These are phyloP conservation scores for Neogobius melanostomus DNA, from an alignment of 2,113 vertebrate species.

Conservation along the genomic window DNA sequence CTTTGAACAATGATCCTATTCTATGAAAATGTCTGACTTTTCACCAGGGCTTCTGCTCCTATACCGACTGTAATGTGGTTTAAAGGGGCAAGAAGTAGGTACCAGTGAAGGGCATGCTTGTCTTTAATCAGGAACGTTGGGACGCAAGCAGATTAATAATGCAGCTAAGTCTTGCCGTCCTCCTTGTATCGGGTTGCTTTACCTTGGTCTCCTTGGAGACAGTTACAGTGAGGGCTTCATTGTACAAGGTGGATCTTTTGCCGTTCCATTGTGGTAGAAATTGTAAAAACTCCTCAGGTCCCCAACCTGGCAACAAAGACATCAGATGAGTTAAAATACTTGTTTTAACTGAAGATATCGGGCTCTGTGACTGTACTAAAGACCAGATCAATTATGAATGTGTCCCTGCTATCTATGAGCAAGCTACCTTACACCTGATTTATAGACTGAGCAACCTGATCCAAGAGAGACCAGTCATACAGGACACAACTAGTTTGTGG, in stretches of 20 bases:
- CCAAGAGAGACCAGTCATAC: conserved; percentile 37
- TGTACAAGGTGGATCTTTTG: conserved; percentile 84
- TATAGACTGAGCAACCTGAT: conserved; percentile 73
- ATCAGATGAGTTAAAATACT: conserved; percentile 24
- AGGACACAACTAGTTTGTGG: conserved; percentile 18
- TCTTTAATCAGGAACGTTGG: conserved; percentile 14
- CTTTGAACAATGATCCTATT: background rate
- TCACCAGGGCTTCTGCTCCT: background rate
- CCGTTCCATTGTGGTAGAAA: conserved; percentile 86
- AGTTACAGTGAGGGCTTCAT: conserved; percentile 83
- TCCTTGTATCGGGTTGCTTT: conserved; percentile 84
- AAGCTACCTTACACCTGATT: conserved; percentile 67
- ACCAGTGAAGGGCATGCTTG: conserved; percentile 6
- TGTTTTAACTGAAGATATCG: conserved; percentile 14
- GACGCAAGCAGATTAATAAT: conserved; percentile 69
- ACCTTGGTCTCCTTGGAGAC: conserved; percentile 93
- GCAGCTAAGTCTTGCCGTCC: conserved; percentile 47
- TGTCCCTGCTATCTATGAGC: conserved; percentile 53
- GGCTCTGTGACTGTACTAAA: conserved; percentile 29
- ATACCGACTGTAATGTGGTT: background rate
- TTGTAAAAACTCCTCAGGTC: conserved; percentile 88
- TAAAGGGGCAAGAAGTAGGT: background rate
- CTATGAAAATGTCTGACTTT: background rate
- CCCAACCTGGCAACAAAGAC: conserved; percentile 81
- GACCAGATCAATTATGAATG: conserved; percentile 72